Conservation (phyloP, 2,797 vertebrate species). For the Lates japonicus region DNA sequence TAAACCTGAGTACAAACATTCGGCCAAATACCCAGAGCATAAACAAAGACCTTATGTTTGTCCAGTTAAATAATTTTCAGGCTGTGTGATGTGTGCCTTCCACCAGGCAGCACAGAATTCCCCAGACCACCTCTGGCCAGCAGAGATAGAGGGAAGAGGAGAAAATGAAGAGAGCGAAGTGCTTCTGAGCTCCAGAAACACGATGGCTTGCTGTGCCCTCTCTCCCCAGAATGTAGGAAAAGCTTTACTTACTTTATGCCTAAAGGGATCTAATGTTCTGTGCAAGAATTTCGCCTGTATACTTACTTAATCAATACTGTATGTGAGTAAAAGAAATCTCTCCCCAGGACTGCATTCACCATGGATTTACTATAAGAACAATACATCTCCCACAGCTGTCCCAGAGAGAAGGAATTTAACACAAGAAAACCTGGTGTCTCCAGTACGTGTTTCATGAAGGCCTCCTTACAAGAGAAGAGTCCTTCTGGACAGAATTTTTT, state of each 20-base stretch:
- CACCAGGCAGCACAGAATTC: constrained; percentile 24
- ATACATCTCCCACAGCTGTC: constrained; percentile 25
- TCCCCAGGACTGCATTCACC: constrained; percentile 26
- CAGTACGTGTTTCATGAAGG: constrained; percentile 9
- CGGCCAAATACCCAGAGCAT: constrained; percentile 20
- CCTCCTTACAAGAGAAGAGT: constrained; percentile 3
- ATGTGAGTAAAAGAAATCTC: constrained; percentile 27
- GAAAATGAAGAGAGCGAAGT: constrained; percentile 18
- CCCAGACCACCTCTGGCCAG: constrained; percentile 26
- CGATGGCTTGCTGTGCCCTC: constrained; percentile 15
- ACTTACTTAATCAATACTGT: constrained; percentile 53
- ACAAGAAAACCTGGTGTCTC: constrained; percentile 12
- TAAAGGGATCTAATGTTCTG: constrained; percentile 38
- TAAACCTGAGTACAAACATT: constrained; percentile 14
- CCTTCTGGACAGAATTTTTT: constrained; percentile 17
- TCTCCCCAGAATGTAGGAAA: constrained; percentile 19
- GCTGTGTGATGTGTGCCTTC: constrained; percentile 35
- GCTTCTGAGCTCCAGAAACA: constrained; percentile 33
- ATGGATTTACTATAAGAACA: constrained; percentile 40
- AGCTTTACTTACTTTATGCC: constrained; percentile 36
- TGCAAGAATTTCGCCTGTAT: constrained; percentile 26
- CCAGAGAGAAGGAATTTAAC: constrained; percentile 24
- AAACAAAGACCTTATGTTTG: constrained; percentile 37
- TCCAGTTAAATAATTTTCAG: constrained; percentile 38
- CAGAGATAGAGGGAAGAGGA: constrained; percentile 22